Evolutionary conservation across 2,113 vertebrate species (phyloP), one percentile per base, ranked within the genome.

Genomic region (Hyperoodon ampullatus): DNA sequence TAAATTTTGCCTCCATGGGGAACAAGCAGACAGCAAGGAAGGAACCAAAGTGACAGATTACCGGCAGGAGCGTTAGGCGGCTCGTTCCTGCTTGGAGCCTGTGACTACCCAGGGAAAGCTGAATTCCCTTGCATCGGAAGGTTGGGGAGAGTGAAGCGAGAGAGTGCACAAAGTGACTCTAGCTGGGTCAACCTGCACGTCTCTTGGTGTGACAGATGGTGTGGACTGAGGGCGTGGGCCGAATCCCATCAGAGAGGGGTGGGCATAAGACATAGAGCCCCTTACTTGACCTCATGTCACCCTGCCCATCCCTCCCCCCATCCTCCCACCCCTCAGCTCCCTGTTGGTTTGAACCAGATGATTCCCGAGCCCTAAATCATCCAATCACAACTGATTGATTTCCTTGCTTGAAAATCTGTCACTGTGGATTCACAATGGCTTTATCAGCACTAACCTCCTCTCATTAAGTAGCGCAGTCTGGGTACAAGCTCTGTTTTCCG

Each of bases 1-100:
- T 98, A 47, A 97, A 98, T 98, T 98, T 98, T 98, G 75, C 97
- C 95, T 98, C 95, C 81, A 16, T 5, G 74, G 98, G 98, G 96
- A 96, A 92, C 1, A 23, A 53, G 97, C 97, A 23, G 90, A 2
- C 95, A 8, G 97, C 82, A 33, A 74, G 93, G 92, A 63, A 96
- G 95, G 44, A 1, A 1, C 86, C 18, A 96, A 21, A 94, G 88
- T 71, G 0, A 7, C 72, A 84, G 97, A 28, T 94, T 60, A 81
- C 70, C 2, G 13, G 92, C 21, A 35, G 97, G 80, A 1, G 90
- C 75, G 10, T 13, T 18, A 88, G 94, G 88, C 5, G 2, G 92
- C 92, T 93, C 4, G 1, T 93, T 8, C 8, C 1, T 4, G 44
- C 77, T 89, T 10, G 6, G 16, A 23, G 24, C 26, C 15, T 24